phyloP scores from a whole-genome alignment of 2,113 vertebrate genomes.

The Syrmaticus mikado region DNA sequence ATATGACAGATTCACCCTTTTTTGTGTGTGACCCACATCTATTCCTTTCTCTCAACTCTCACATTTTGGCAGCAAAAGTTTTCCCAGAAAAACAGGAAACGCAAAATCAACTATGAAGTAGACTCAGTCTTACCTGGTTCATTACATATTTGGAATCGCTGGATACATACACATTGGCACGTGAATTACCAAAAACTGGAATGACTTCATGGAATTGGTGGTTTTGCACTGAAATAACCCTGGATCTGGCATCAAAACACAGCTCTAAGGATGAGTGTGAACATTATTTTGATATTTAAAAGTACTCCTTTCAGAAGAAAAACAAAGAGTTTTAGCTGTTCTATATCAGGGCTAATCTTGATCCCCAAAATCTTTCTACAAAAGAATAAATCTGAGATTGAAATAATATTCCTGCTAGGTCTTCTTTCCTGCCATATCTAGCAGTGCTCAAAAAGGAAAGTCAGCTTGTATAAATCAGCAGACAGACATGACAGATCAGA shows the following conservation, averaged over 20 bases:
- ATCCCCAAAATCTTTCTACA: background rate
- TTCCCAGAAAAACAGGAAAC: background rate
- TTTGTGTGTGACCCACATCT: background rate
- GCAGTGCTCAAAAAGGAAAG: background rate
- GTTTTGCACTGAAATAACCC: background rate
- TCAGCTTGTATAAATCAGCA: background rate
- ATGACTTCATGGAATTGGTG: background rate
- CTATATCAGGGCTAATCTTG: background rate
- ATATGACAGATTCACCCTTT: background rate
- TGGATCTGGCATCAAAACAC: background rate
- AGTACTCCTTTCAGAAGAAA: background rate
- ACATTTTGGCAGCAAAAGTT: background rate
- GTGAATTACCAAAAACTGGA: background rate
- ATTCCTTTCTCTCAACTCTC: background rate
- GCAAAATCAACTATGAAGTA: background rate
- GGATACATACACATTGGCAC: background rate
- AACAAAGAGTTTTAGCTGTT: background rate
- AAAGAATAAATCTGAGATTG: background rate
- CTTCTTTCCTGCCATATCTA: background rate
- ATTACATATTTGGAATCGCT: background rate
- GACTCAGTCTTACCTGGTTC: background rate
- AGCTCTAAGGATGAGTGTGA: background rate
- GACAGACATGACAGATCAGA: background rate
- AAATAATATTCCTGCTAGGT: background rate
- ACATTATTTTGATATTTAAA: background rate